These are phyloP conservation scores for Mola mola DNA, from an alignment of 2,113 vertebrate genomes.

Conservation along the genomic window DNA sequence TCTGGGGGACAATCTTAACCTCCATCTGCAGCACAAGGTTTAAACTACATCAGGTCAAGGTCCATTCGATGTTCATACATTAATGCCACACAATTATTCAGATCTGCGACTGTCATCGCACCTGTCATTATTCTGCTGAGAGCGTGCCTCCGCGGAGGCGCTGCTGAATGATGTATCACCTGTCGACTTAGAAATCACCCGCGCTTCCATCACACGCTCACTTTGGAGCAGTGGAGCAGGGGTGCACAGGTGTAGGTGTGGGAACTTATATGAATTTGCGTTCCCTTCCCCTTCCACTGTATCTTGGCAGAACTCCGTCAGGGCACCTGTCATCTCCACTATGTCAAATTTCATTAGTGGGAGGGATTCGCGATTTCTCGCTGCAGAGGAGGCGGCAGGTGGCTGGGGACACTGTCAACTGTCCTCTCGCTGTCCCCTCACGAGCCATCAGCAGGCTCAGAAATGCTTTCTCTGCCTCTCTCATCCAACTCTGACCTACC, in stretches of 20 bases:
- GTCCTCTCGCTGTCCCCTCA: slow-evolving; percentile 48
- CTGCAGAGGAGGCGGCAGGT: slow-evolving; percentile 71
- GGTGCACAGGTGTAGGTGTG: slow-evolving; percentile 79
- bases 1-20: slow-evolving; percentile 45
- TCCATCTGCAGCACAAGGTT: slow-evolving; percentile 48
- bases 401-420: slow-evolving; percentile 59
- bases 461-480: slow-evolving; percentile 43
- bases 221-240: slow-evolving; percentile 62
- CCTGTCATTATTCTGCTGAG: slow-evolving; percentile 76
- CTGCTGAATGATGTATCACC: slow-evolving; percentile 81
- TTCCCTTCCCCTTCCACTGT: slow-evolving; percentile 42
- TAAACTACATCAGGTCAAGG: slow-evolving; percentile 67
- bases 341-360: slow-evolving; percentile 78
- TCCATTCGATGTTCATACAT: slow-evolving; percentile 63
- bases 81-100: slow-evolving; percentile 71
- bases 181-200: slow-evolving; percentile 76
- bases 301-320: slow-evolving; percentile 68
- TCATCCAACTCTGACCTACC: slow-evolving; percentile 43
- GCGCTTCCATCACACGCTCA: slow-evolving; percentile 59
- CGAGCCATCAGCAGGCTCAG: slow-evolving; percentile 47
- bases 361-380: slow-evolving; percentile 45
- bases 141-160: slow-evolving; percentile 53
- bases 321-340: slow-evolving; percentile 76
- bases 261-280: slow-evolving; percentile 71
- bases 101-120: slow-evolving; percentile 70